phyloP scores from a whole-genome alignment of 1,140 invertebrate genomes.

The Coenobita brevimanus region DNA sequence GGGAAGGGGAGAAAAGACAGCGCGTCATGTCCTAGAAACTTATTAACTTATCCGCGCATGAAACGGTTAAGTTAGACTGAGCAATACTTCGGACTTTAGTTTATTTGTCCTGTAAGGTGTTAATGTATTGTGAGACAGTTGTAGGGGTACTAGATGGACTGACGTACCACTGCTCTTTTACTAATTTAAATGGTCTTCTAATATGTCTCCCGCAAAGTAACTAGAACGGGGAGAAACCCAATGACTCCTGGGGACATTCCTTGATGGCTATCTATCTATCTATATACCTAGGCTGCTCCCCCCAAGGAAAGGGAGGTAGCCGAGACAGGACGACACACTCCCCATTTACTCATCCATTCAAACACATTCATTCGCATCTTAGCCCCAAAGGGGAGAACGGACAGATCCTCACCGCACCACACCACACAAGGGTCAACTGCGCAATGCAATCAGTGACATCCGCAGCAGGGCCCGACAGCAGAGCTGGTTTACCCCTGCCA shows the following conservation, averaged over 20 bases:
- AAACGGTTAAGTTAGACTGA: not conserved
- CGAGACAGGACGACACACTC: no score
- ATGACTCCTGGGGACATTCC: slow-evolving; percentile 2
- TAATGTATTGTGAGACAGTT: slow-evolving; percentile 8
- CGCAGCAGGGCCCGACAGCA: no score
- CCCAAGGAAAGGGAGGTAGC: not conserved
- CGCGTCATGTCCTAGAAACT: no score
- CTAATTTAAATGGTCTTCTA: slow-evolving; percentile 4
- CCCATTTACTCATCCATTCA: no score
- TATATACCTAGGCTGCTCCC: slow-evolving; percentile 3
- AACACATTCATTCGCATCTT: no score
- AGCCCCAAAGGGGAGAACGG: no score
- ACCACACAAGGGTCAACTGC: no score
- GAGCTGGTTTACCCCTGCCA: no score
- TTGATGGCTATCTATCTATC: not conserved
- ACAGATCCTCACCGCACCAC: no score
- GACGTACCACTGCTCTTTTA: not conserved
- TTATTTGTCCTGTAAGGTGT: not conserved
- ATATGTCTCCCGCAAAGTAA: slow-evolving; percentile 23
- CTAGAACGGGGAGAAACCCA: slow-evolving; percentile 20
- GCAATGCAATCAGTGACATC: no score
- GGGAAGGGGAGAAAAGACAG: no score
- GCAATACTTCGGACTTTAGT: not conserved
- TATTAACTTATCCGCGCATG: no score
- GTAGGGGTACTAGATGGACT: not conserved